These are phyloP conservation scores for Drosophila parabipectinata DNA, from an alignment of 1,140 invertebrate species.

Conservation along the genomic window DNA sequence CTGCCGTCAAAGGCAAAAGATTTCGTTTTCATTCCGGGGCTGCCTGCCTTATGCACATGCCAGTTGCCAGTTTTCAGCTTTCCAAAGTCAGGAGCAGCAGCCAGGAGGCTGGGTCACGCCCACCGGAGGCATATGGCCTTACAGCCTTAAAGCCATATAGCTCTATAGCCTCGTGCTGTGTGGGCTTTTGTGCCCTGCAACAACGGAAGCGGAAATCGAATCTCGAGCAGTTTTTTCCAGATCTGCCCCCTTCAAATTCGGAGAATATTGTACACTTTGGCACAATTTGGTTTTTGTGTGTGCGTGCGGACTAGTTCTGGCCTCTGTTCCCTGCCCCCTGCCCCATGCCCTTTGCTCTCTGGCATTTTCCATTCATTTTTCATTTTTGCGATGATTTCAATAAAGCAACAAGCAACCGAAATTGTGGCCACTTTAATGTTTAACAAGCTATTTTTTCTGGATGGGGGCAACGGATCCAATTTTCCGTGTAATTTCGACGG, in stretches of 20 bases:
- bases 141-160: background rate
- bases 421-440: conserved; percentile 73
- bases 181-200: conserved; percentile 57
- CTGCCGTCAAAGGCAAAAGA: conserved; percentile 64
- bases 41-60: conserved; percentile 59
- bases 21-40: conserved; percentile 60
- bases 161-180: conserved; percentile 35
- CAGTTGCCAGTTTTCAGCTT: conserved; percentile 48
- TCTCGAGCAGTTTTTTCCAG: conserved; percentile 67
- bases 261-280: conserved; percentile 53
- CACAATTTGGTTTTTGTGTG: conserved; percentile 30
- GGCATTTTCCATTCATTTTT: conserved; percentile 22
- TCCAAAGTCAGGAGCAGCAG: background rate
- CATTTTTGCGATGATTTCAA: conserved; percentile 36
- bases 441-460: conserved; percentile 54
- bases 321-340: conserved; percentile 11
- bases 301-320: conserved; percentile 38
- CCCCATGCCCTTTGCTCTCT: background rate
- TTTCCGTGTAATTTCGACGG: conserved; percentile 69
- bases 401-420: conserved; percentile 47
- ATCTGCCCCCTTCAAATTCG: conserved; percentile 17
- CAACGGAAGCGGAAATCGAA: conserved; percentile 81
- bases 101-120: conserved; percentile 26
- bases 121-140: conserved; percentile 11
- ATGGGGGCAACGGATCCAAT: conserved; percentile 54